phyloP scores from a whole-genome alignment of 2,113 vertebrate species.

The Dunckerocampus dactyliophorus region DNA sequence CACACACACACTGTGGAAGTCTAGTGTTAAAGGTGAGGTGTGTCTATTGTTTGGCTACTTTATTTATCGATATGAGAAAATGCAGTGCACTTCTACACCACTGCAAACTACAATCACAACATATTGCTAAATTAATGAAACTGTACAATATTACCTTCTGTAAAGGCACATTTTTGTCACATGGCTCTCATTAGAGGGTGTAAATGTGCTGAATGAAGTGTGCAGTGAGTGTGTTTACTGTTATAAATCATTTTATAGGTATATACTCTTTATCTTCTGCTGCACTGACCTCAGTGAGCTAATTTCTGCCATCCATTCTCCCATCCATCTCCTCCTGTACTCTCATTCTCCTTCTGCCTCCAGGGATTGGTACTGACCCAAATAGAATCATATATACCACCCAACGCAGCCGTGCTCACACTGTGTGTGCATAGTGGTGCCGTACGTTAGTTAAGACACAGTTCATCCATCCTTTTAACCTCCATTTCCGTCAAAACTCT shows the following conservation, averaged over 20 bases:
- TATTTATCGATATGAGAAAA: too few relatives aligned
- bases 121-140: too few relatives aligned
- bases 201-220: neutral
- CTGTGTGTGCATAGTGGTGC: constrained; percentile 15
- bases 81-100: too few relatives aligned
- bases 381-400: constrained; percentile 39
- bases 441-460: neutral
- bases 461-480: constrained; percentile 28
- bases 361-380: constrained; percentile 51
- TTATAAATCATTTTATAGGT: neutral
- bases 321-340: constrained; percentile 40
- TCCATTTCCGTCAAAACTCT: constrained; percentile 13
- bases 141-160: too few relatives aligned
- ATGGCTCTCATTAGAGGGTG: neutral
- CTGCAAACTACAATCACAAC: too few relatives aligned
- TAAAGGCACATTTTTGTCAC: too few relatives aligned
- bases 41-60: too few relatives aligned
- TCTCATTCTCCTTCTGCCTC: constrained; percentile 33
- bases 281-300: neutral
- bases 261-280: neutral
- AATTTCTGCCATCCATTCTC: constrained; percentile 32
- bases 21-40: too few relatives aligned
- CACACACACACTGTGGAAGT: neutral
- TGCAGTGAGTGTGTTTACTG: neutral
- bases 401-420: constrained; percentile 13